A percentile compares a stretch with the other conserved stretches of the same genome.
Evolutionary conservation across 2,113 vertebrate species (phyloP).

Genomic region (Rhombomys opimus): DNA sequence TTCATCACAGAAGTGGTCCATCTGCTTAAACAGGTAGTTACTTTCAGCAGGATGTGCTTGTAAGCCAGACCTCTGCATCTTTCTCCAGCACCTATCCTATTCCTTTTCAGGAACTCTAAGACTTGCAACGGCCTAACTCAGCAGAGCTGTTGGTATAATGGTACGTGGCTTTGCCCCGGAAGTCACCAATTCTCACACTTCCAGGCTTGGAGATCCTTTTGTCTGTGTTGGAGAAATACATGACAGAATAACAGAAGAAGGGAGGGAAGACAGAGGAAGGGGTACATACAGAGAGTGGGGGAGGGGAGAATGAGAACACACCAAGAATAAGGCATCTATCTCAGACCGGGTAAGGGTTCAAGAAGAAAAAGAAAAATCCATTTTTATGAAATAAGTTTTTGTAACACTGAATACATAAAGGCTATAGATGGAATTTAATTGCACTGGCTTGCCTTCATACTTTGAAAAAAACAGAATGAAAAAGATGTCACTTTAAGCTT

Average conservation of each 20-base stretch:
- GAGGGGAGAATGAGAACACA: too few relatives aligned
- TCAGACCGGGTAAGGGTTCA: not conserved
- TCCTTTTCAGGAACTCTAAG: not conserved
- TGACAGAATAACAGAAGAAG: not conserved
- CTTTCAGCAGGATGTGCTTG: not conserved
- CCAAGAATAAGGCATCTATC: not conserved
- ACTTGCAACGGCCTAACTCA: too few relatives aligned
- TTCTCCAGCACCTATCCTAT: not conserved
- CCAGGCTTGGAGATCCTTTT: not conserved
- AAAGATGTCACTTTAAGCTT: constrained; percentile 24
- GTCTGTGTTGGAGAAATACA: not conserved
- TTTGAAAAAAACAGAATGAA: not conserved
- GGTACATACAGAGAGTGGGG: not conserved
- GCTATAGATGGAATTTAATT: not conserved
- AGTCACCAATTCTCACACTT: not conserved
- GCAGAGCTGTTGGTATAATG: not conserved
- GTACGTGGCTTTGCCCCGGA: not conserved
- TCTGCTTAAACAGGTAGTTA: not conserved
- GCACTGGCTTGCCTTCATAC: constrained; percentile 13
- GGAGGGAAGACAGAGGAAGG: not conserved
- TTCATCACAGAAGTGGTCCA: not conserved
- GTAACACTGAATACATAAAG: constrained; percentile 35
- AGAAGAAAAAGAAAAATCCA: not conserved
- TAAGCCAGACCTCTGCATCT: not conserved
- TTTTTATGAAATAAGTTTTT: constrained; percentile 14